phyloP scores from a whole-genome alignment of 2,113 vertebrate species.

The Falco punctatus region DNA sequence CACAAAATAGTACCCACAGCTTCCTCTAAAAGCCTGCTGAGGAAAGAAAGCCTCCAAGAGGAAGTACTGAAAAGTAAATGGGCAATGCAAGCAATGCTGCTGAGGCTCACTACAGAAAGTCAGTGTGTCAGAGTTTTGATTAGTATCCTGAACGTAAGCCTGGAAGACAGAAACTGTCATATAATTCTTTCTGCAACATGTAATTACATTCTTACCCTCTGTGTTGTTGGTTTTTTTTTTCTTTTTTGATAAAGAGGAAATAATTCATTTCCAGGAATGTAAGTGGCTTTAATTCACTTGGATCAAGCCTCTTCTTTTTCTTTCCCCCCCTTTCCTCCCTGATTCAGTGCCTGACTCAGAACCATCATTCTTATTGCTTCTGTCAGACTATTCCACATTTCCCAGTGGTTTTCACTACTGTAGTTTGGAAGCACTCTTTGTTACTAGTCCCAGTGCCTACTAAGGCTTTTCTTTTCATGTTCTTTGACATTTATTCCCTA shows the following conservation, averaged over 20 bases:
- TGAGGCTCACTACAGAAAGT: background rate
- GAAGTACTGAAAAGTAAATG: conserved; percentile 48
- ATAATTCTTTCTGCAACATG: background rate
- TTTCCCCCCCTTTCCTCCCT: no score
- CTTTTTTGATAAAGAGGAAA: conserved; percentile 34
- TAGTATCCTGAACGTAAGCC: background rate
- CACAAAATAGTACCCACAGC: conserved; percentile 2
- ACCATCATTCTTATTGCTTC: conserved; percentile 35
- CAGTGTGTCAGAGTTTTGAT: background rate
- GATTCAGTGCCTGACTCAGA: conserved; percentile 42
- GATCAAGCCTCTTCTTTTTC: background rate
- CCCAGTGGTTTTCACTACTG: conserved; percentile 41
- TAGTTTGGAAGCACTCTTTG: conserved; percentile 53
- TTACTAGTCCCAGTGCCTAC: conserved; percentile 3
- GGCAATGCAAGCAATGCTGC: background rate
- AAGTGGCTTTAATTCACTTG: conserved; percentile 35
- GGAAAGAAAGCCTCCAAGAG: conserved; percentile 35
- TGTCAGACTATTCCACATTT: conserved; percentile 49
- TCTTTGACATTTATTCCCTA: conserved; percentile 48
- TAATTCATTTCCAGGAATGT: conserved; percentile 55
- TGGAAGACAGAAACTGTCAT: conserved; percentile 2
- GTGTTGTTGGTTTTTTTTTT: background rate
- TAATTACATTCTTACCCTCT: conserved; percentile 41
- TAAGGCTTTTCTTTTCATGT: conserved; percentile 54
- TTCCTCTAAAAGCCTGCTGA: conserved; percentile 50